phyloP scores from a whole-genome alignment of 2,113 vertebrate species.

The Neogobius melanostomus region DNA sequence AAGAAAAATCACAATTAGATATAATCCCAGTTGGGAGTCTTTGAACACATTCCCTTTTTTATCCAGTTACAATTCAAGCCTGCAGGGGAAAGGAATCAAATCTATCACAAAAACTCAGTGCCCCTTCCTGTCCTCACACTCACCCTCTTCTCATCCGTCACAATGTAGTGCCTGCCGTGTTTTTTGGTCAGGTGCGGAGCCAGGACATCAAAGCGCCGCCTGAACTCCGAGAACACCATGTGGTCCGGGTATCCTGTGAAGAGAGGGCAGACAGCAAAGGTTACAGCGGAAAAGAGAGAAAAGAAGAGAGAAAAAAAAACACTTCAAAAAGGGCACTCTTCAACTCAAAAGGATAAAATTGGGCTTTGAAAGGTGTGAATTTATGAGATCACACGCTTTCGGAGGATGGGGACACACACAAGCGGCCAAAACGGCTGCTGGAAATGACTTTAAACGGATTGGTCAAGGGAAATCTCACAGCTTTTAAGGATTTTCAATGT shows the following conservation, averaged over 20 bases:
- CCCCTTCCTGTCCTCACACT: slow-evolving; percentile 13
- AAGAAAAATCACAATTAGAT: too few relatives aligned
- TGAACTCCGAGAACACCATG: slow-evolving; percentile 97
- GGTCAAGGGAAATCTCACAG: neutral
- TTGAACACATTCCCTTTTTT: too few relatives aligned
- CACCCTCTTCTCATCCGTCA: slow-evolving; percentile 92
- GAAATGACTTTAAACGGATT: neutral
- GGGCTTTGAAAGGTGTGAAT: slow-evolving; percentile 4
- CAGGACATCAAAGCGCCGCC: slow-evolving; percentile 91
- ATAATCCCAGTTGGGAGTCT: too few relatives aligned
- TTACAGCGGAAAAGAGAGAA: neutral
- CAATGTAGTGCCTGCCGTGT: slow-evolving; percentile 91
- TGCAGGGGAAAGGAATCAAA: too few relatives aligned
- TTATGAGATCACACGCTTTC: neutral
- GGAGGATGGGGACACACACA: neutral
- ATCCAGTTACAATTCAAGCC: too few relatives aligned
- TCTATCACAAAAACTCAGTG: too few relatives aligned
- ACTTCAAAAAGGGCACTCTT: neutral
- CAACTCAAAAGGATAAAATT: neutral
- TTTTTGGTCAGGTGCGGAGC: slow-evolving; percentile 96
- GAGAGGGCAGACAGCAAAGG: slow-evolving; percentile 1
- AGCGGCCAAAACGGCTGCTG: neutral
- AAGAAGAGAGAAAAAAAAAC: neutral
- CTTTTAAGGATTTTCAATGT: neutral
- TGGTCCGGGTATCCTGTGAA: slow-evolving; percentile 91